A percentile compares a stretch with the other conserved stretches of the same genome.
Conservation (phyloP, 23 tunicate species). For the Ciona savignyi region DNA sequence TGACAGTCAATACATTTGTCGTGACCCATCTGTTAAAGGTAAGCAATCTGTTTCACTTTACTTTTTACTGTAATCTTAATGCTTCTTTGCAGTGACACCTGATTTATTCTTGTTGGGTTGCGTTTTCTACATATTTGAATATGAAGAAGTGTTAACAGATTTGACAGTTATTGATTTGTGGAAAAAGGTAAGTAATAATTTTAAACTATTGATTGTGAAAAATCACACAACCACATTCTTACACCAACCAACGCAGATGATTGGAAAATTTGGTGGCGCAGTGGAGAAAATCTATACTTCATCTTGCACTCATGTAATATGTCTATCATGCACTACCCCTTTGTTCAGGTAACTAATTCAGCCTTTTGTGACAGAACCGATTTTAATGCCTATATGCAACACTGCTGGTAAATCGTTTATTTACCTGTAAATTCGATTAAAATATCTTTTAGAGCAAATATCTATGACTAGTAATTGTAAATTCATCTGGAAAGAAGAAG, state of each 20-base stretch:
- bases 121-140: slow-evolving; percentile 66
- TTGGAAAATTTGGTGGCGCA: neutral
- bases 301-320: neutral
- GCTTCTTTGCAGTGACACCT: slow-evolving; percentile 37
- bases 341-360: neutral
- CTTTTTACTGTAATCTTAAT: neutral
- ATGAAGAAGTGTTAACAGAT: slow-evolving; percentile 43
- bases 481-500: too few species aligned
- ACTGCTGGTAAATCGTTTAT: too few species aligned
- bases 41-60: too few species aligned
- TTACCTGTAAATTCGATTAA: too few species aligned
- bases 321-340: neutral
- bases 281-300: neutral
- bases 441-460: too few species aligned
- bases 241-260: neutral
- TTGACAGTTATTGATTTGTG: slow-evolving; percentile 31
- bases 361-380: too few species aligned
- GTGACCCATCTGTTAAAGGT: slow-evolving; percentile 36
- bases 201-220: neutral
- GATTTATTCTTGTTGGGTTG: slow-evolving; percentile 76
- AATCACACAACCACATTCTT: too few species aligned
- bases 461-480: too few species aligned
- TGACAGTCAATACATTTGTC: slow-evolving; percentile 1
- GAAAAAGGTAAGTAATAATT: slow-evolving; percentile 41
- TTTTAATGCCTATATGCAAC: too few species aligned